Evolutionary conservation across 2,888 invertebrate genomes (phyloP).

Genomic region (Brachypalpus laphriformis): DNA sequence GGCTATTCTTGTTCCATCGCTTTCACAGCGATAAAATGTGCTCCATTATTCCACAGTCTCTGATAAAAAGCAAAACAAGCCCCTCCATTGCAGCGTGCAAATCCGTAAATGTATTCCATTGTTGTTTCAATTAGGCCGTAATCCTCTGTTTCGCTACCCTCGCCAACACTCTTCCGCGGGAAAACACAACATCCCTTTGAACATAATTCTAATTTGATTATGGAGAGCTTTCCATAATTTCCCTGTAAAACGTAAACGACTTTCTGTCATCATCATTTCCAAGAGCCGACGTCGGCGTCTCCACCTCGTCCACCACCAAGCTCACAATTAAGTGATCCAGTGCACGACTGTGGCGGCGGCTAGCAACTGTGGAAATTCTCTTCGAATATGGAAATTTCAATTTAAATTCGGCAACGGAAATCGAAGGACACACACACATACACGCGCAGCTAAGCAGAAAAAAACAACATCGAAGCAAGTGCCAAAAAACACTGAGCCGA

Average conservation of each 20-base stretch:
- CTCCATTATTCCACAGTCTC: constrained; percentile 39
- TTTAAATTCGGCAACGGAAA: constrained; percentile 54
- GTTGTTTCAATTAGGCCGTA: constrained; percentile 70
- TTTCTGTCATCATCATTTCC: constrained; percentile 67
- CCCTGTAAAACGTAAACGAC: constrained; percentile 68
- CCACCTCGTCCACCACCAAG: background rate
- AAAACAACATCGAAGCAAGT: constrained; percentile 58
- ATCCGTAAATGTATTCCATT: constrained; percentile 70
- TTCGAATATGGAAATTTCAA: constrained; percentile 66
- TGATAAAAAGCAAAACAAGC: constrained; percentile 3
- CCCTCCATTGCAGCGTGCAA: constrained; percentile 48
- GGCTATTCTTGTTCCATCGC: background rate
- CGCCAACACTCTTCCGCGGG: constrained; percentile 7
- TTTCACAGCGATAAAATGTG: constrained; percentile 15
- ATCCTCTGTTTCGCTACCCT: constrained; percentile 31
- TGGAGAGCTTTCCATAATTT: constrained; percentile 72
- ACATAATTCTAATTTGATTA: constrained; percentile 72
- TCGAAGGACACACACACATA: constrained; percentile 46
- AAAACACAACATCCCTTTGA: constrained; percentile 57
- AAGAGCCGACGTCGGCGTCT: background rate
- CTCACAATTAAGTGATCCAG: constrained; percentile 62
- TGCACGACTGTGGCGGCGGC: constrained; percentile 17
- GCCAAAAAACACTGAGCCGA: constrained; percentile 65
- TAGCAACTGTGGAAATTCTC: constrained; percentile 40
- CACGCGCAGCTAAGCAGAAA: constrained; percentile 6